Conservation (phyloP, 2,113 vertebrate species). For the Polypterus bichir region DNA sequence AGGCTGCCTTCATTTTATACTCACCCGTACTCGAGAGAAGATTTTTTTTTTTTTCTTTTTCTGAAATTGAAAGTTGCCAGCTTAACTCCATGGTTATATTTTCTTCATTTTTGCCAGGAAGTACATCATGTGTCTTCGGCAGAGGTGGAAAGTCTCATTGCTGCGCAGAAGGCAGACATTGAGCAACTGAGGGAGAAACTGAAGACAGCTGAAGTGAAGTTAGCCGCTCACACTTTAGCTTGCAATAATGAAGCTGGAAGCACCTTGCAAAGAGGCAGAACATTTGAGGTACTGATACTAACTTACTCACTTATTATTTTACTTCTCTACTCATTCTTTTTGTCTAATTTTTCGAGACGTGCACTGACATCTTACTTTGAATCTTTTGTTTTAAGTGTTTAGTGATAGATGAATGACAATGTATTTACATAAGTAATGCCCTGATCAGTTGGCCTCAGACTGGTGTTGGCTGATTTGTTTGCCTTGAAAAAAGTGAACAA, state of each 20-base stretch:
- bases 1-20: too few relatives aligned
- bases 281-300: neutral
- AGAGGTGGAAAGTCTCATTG: slow-evolving; percentile 33
- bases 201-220: slow-evolving; percentile 27
- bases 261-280: slow-evolving; percentile 21
- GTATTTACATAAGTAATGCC: too few relatives aligned
- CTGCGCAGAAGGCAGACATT: slow-evolving; percentile 44
- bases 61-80: slow-evolving; percentile 19
- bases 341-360: too few relatives aligned
- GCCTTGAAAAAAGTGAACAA: too few relatives aligned
- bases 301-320: too few relatives aligned
- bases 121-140: slow-evolving; percentile 27
- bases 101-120: slow-evolving; percentile 22
- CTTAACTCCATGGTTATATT: neutral
- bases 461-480: too few relatives aligned
- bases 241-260: slow-evolving; percentile 22
- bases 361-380: too few relatives aligned
- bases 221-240: slow-evolving; percentile 24
- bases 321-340: too few relatives aligned
- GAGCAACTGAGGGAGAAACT: slow-evolving; percentile 44
- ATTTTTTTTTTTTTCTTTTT: slow-evolving; percentile 36
- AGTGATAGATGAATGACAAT: too few relatives aligned
- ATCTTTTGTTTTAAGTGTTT: too few relatives aligned
- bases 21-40: slow-evolving; percentile 22
- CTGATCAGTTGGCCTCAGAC: too few relatives aligned